A percentile compares a stretch with the other conserved stretches of the same genome.
phyloP scores from a whole-genome alignment of 2,888 invertebrate species.

The Rhagium mordax region DNA sequence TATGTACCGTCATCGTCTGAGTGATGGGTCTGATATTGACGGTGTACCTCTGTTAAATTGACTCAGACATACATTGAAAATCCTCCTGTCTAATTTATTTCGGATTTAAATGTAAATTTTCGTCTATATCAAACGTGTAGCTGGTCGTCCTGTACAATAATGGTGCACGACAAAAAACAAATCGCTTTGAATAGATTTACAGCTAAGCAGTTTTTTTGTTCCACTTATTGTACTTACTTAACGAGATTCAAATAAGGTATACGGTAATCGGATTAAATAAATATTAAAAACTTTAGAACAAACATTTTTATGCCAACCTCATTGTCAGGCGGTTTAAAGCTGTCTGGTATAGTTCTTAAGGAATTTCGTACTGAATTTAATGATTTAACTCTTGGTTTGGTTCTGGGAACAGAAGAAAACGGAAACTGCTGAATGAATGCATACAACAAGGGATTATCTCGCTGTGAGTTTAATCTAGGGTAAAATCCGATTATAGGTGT shows the following conservation, averaged over 20 bases:
- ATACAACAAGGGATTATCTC: no score
- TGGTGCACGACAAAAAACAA: constrained; percentile 20
- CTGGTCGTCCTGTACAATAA: constrained; percentile 9
- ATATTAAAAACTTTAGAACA: not conserved
- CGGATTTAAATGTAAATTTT: constrained; percentile 31
- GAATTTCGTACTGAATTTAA: no score
- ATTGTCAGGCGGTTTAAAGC: not conserved
- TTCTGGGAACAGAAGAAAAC: no score
- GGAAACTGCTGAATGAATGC: no score
- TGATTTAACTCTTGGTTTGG: no score
- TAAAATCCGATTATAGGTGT: no score
- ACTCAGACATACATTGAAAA: constrained; percentile 27
- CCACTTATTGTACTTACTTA: not conserved
- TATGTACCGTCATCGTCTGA: constrained; percentile 34
- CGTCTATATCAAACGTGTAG: constrained; percentile 9
- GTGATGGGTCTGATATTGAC: constrained; percentile 35
- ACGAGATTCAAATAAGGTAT: constrained; percentile 11
- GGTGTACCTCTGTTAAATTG: constrained; percentile 32
- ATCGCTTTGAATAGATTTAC: constrained; percentile 18
- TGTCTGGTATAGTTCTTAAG: not conserved
- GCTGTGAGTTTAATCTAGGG: no score
- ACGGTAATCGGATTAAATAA: constrained; percentile 5
- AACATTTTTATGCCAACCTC: constrained; percentile 3
- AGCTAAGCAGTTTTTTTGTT: constrained; percentile 27
- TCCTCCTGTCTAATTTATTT: constrained; percentile 32